Evolutionary conservation across 2,888 invertebrate species (phyloP).

Genomic region (Geotrupes spiniger): DNA sequence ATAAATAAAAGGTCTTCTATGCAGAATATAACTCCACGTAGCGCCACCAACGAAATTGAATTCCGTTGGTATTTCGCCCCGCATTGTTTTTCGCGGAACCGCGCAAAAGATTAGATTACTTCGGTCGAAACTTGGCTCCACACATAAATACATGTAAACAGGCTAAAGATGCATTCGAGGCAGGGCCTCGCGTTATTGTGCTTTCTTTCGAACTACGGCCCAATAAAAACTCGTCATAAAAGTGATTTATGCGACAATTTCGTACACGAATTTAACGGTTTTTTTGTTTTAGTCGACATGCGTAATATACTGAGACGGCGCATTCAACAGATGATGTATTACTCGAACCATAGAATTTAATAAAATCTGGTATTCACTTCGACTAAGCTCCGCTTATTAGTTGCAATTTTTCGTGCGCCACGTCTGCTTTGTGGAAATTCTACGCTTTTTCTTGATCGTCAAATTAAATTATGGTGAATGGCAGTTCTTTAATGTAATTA

Average conservation of each 20-base stretch:
- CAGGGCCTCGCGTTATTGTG: slow-evolving; percentile 3
- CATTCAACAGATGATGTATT: too few species aligned
- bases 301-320: too few species aligned
- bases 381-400: too few species aligned
- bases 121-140: slow-evolving; percentile 1
- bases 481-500: too few species aligned
- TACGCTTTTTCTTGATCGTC: too few species aligned
- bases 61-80: slow-evolving; percentile 13
- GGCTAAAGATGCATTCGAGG: slow-evolving; percentile 7
- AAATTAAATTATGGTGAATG: too few species aligned
- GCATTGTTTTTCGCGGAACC: slow-evolving; percentile 12
- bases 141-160: slow-evolving; percentile 13
- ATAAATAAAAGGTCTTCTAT: too few species aligned
- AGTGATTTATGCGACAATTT: slow-evolving; percentile 15
- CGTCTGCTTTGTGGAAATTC: too few species aligned
- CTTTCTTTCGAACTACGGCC: slow-evolving; percentile 10
- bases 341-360: too few species aligned
- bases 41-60: slow-evolving; percentile 10
- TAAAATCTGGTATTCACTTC: too few species aligned
- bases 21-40: background rate
- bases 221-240: slow-evolving; percentile 15
- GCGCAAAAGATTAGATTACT: slow-evolving; percentile 14
- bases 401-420: too few species aligned
- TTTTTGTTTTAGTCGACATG: slow-evolving; percentile 5
- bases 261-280: slow-evolving; percentile 9